phyloP scores from a whole-genome alignment of 2,113 vertebrate species.

The Cyrtonyx montezumae region DNA sequence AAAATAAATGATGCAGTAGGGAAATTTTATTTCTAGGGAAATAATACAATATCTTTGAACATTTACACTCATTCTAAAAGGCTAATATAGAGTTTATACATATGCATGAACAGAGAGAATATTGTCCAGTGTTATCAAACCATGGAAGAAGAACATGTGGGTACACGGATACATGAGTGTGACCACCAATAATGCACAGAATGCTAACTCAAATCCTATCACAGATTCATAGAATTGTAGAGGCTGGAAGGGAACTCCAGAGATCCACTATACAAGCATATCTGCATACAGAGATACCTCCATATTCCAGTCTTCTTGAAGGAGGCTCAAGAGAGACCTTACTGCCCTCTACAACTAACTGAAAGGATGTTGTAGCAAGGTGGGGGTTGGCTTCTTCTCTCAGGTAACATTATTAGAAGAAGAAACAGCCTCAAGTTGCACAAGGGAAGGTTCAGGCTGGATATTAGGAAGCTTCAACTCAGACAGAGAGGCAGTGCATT shows the following conservation, averaged over 20 bases:
- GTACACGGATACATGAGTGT: background rate
- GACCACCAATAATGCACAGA: background rate
- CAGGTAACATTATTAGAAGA: too few species aligned
- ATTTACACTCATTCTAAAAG: constrained; percentile 52
- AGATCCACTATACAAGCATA: rapidly evolving
- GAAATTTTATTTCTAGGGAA: constrained; percentile 33
- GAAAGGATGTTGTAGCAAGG: too few species aligned
- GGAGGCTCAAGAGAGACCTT: too few species aligned
- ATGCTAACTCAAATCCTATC: background rate
- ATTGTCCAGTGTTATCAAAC: constrained; percentile 17
- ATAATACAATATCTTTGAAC: constrained; percentile 47
- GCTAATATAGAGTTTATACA: constrained; percentile 8
- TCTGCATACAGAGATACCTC: background rate
- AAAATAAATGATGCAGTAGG: constrained; percentile 44
- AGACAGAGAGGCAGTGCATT: too few species aligned
- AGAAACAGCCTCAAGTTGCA: too few species aligned
- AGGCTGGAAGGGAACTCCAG: too few species aligned
- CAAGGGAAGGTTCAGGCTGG: too few species aligned
- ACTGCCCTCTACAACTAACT: too few species aligned
- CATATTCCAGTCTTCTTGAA: background rate
- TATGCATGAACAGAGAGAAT: constrained; percentile 19
- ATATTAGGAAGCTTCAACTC: too few species aligned
- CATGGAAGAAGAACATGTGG: background rate
- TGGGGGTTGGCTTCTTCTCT: too few species aligned
- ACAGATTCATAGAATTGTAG: too few species aligned